These are phyloP conservation scores for Thomomys bottae DNA, from an alignment of 2,113 vertebrate species.

Conservation along the genomic window DNA sequence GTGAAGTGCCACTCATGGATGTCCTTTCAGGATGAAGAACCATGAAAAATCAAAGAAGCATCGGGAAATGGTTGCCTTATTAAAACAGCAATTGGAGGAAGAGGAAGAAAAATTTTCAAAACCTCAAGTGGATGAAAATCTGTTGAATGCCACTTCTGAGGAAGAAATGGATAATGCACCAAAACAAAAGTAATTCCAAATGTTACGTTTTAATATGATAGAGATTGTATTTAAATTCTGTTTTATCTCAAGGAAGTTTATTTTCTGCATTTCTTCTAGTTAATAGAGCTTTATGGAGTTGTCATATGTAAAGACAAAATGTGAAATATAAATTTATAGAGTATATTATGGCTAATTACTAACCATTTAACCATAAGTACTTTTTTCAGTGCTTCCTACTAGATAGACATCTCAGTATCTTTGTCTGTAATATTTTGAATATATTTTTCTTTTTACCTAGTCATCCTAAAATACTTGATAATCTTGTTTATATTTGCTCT, in stretches of 20 bases:
- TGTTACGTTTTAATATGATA: background rate
- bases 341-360: constrained; percentile 7
- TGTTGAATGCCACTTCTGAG: constrained; percentile 80
- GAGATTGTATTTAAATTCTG: background rate
- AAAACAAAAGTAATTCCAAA: constrained; percentile 89
- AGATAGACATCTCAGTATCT: constrained; percentile 40
- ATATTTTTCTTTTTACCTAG: constrained; percentile 37
- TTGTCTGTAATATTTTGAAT: background rate
- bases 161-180: constrained; percentile 83
- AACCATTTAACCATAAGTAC: background rate
- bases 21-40: constrained; percentile 92
- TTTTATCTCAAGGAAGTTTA: background rate
- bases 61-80: constrained; percentile 93
- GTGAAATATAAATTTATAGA: background rate
- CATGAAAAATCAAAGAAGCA: constrained; percentile 98
- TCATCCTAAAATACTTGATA: constrained; percentile 36
- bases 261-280: background rate
- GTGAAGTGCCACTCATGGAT: constrained; percentile 32
- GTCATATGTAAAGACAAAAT: background rate
- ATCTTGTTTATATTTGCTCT: constrained; percentile 58
- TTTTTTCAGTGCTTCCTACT: constrained; percentile 51
- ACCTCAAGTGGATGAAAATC: constrained; percentile 73
- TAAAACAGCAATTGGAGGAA: constrained; percentile 92
- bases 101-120: constrained; percentile 88
- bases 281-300: background rate